phyloP scores from a whole-genome alignment of 1,140 invertebrate species.

The Portunus trituberculatus region DNA sequence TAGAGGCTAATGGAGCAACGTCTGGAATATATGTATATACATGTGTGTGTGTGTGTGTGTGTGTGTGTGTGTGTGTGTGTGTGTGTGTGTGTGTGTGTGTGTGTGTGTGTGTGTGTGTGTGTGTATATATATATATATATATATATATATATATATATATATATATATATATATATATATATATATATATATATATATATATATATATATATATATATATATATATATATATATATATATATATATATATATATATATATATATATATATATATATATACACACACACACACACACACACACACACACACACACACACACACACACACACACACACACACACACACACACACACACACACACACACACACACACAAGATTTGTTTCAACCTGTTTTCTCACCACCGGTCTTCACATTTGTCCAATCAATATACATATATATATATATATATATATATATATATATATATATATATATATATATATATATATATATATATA shows the following conservation, averaged over 20 bases:
- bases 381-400: too few relatives aligned
- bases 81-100: background rate
- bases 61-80: background rate
- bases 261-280: conserved; percentile 36
- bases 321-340: background rate
- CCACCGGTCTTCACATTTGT: too few relatives aligned
- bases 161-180: conserved; percentile 35
- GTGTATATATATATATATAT: background rate
- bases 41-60: background rate
- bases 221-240: conserved; percentile 48
- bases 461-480: conserved; percentile 44
- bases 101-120: background rate
- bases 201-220: conserved; percentile 23
- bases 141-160: conserved; percentile 32
- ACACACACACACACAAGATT: too few relatives aligned
- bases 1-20: too few relatives aligned
- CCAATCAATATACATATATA: too few relatives aligned
- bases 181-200: conserved; percentile 9
- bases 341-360: too few relatives aligned
- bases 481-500: conserved; percentile 36
- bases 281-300: background rate
- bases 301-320: too few relatives aligned
- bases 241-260: conserved; percentile 36
- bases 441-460: conserved; percentile 26
- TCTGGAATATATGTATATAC: background rate